A percentile compares a stretch with the other conserved stretches of the same genome.
Conservation (phyloP, 2,797 vertebrate genomes). For the Pteropus rufus region DNA sequence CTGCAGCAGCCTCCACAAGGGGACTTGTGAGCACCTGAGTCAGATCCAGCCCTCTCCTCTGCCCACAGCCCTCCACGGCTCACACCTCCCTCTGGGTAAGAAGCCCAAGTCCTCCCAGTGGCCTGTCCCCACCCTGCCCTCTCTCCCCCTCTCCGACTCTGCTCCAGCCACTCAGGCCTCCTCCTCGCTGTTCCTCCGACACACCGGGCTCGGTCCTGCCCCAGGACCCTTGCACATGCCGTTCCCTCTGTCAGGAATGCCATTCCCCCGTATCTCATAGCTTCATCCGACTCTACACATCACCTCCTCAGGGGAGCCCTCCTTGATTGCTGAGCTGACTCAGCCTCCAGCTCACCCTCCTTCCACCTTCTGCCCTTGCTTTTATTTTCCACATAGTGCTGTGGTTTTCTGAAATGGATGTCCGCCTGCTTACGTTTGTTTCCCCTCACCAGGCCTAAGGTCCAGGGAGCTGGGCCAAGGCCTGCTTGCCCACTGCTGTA, state of each 20-base stretch:
- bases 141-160: not conserved
- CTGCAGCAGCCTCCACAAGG: not conserved
- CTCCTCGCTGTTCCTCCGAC: fast-evolving
- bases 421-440: not conserved
- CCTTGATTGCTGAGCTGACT: not conserved
- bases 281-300: not conserved
- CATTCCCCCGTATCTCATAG: not conserved
- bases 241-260: not conserved
- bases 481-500: not conserved
- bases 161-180: not conserved
- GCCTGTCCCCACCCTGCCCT: fast-evolving
- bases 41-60: not conserved
- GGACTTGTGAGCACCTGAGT: fast-evolving
- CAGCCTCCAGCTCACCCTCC: not conserved
- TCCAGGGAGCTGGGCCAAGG: not conserved
- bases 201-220: not conserved
- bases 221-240: not conserved
- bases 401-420: not conserved
- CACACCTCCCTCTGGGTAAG: not conserved
- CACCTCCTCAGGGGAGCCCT: not conserved
- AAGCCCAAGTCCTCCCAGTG: not conserved
- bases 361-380: not conserved
- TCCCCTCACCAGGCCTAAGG: not conserved
- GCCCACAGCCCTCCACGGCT: not conserved
- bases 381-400: not conserved